Base-by-base conservation (phyloP, 2,888 invertebrate genomes). In the Synergus umbraculus region DNA sequence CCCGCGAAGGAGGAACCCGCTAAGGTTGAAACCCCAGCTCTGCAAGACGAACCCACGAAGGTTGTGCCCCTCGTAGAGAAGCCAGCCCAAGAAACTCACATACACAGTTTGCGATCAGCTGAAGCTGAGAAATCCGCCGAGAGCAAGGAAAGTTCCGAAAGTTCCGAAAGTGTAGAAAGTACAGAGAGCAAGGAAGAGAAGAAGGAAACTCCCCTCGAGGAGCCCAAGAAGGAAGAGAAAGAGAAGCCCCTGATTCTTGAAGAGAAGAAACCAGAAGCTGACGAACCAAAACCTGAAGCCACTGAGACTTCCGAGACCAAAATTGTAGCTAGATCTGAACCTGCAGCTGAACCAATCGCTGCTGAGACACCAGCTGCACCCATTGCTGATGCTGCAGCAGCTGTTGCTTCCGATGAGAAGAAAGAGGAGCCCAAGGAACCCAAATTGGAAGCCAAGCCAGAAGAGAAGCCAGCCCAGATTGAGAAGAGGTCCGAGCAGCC, bases 121-220 rank as follows among this genome's bases (percentile, higher is more conserved):
- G 77, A 4, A 86, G 84, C 44, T 79, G 86, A 79, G 79, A 82
- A 76, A 78, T 76, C 43, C 76, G 79, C 67, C 60, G 82, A 86
- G 10, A 78, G 81, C 13, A 77, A 81, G 85, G 85, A 84, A 83
- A 86, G 78, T 5, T 37, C 49, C 49, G 73, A 73, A 49, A 54
- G 49, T 37, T 22, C 29, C 29, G 73, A 73, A 37, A 73, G 73
- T 37, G 73, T 22, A 22, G 44, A 76, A 64, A 58, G 15, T 41
- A 78, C 83, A 22, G 79, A 83, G 29, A 81, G 8, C 60, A 83
- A 76, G 89, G 79, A 91, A 83, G 89, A 89, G 44, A 83, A 83
- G 80, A 79, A 91, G 83, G 86, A 82, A 78, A 82, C 83, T 77
- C 76, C 46, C 43, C 81, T 77, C 22, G 86, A 78, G 29, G 80